A percentile compares a stretch with the other conserved stretches of the same genome.
phyloP scores from a whole-genome alignment of 2,888 invertebrate genomes.

The Blastobasis adustella region DNA sequence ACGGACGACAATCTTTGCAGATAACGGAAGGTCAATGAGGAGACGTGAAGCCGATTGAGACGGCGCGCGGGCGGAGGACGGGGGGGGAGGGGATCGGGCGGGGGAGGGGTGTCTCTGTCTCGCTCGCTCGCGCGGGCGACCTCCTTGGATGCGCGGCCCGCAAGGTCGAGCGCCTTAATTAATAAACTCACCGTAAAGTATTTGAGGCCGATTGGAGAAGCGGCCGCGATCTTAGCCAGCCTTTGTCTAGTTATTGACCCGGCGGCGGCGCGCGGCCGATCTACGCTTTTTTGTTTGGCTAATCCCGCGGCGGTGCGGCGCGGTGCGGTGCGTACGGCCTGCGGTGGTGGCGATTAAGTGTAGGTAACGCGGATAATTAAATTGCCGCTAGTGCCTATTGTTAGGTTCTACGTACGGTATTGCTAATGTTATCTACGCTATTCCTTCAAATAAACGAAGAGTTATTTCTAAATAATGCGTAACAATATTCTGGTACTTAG shows the following conservation, averaged over 20 bases:
- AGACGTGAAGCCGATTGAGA: conserved; percentile 53
- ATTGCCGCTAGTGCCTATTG: too few species aligned
- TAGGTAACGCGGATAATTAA: too few species aligned
- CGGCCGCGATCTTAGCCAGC: conserved; percentile 66
- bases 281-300: conserved; percentile 45
- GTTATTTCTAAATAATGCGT: too few species aligned
- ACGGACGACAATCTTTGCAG: conserved; percentile 48
- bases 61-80: conserved; percentile 39
- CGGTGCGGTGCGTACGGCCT: not conserved
- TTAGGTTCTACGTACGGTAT: too few species aligned
- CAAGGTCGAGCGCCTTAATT: conserved; percentile 74
- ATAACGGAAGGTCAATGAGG: conserved; percentile 72
- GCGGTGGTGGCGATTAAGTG: too few species aligned
- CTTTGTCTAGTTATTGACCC: conserved; percentile 73
- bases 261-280: conserved; percentile 25
- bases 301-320: not conserved
- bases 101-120: conserved; percentile 32
- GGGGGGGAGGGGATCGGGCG: conserved; percentile 19
- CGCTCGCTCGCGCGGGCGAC: conserved; percentile 54
- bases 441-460: too few species aligned
- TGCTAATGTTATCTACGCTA: too few species aligned
- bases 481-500: too few species aligned
- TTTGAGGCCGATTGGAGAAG: conserved; percentile 70
- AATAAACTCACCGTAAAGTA: conserved; percentile 74
- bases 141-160: conserved; percentile 72